These are phyloP conservation scores for Spea hammondii DNA, from an alignment of 2,797 vertebrate genomes.

Conservation along the genomic window DNA sequence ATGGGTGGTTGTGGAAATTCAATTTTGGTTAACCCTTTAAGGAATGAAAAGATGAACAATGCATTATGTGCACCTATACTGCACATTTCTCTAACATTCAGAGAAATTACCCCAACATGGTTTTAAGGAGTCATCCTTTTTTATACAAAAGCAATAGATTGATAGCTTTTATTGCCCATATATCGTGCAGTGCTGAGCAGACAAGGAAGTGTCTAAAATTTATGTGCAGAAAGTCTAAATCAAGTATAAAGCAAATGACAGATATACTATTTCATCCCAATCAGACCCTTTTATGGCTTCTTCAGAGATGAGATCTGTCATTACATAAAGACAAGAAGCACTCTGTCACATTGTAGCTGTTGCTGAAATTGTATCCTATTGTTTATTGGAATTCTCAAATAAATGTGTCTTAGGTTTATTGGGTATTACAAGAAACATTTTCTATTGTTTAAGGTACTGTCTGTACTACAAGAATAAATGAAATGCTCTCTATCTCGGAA, in stretches of 20 bases:
- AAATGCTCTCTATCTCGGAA: slow-evolving; percentile 3
- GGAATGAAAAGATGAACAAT: too few relatives aligned
- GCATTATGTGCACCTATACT: too few relatives aligned
- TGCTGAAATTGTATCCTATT: slow-evolving; percentile 50
- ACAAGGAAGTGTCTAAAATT: slow-evolving; percentile 41
- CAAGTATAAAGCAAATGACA: slow-evolving; percentile 40
- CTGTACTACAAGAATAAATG: slow-evolving; percentile 31
- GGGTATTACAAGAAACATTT: slow-evolving; percentile 50
- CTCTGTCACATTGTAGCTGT: slow-evolving; percentile 42
- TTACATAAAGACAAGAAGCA: slow-evolving; percentile 42
- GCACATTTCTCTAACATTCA: not conserved
- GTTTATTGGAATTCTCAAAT: slow-evolving; percentile 51
- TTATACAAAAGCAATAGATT: slow-evolving; percentile 31
- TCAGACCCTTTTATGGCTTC: slow-evolving; percentile 46
- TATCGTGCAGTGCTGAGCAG: slow-evolving; percentile 42
- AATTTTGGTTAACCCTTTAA: too few relatives aligned
- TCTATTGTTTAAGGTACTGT: slow-evolving; percentile 46
- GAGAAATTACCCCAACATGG: not conserved
- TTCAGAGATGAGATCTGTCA: slow-evolving; percentile 49
- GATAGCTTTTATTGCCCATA: slow-evolving; percentile 46
- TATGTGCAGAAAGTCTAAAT: slow-evolving; percentile 45
- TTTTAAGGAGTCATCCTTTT: slow-evolving; percentile 12
- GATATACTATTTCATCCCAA: slow-evolving; percentile 41
- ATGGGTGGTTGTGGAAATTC: too few relatives aligned
- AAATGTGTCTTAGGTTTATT: slow-evolving; percentile 50